A percentile compares a stretch with the other conserved stretches of the same genome.
These are phyloP conservation scores for Stichodactyla mertensii DNA, from an alignment of 64 coral and sea anemone genomes.

Conservation along the genomic window DNA sequence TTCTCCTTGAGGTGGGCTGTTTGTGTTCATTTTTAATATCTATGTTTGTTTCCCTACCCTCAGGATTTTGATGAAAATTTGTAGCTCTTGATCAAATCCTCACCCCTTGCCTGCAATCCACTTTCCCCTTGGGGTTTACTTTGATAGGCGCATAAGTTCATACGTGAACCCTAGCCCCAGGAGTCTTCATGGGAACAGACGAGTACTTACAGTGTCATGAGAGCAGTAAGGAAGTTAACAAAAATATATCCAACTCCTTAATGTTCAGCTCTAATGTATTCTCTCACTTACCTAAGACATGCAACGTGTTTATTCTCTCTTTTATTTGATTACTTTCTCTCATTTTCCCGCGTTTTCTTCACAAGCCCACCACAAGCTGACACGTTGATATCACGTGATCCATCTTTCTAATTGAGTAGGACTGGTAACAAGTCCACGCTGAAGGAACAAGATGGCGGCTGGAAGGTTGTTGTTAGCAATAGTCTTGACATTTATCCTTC, in stretches of 20 bases:
- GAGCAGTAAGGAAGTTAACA: neutral
- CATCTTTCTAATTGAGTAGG: neutral
- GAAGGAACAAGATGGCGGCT: constrained; percentile 80
- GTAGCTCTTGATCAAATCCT: too few species aligned
- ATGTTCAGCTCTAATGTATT: neutral
- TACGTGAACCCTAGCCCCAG: too few species aligned
- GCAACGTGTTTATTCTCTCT: neutral
- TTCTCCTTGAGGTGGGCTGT: too few species aligned
- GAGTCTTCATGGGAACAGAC: too few species aligned
- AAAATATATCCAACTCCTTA: neutral
- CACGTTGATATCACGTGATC: neutral
- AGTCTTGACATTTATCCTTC: constrained; percentile 19
- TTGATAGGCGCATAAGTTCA: too few species aligned
- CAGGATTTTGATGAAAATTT: too few species aligned
- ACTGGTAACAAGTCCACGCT: constrained; percentile 29
- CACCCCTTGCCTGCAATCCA: too few species aligned
- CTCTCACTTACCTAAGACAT: neutral
- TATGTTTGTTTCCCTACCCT: too few species aligned
- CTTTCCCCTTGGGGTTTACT: too few species aligned
- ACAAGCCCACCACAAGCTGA: neutral
- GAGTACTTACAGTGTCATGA: neutral
- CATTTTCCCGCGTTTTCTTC: neutral
- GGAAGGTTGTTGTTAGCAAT: constrained; percentile 49
- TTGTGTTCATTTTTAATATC: too few species aligned
- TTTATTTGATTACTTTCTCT: neutral